A percentile compares a stretch with the other conserved stretches of the same genome.
phyloP scores from a whole-genome alignment of 2,888 invertebrate species.

The Phragmatobia fuliginosa region DNA sequence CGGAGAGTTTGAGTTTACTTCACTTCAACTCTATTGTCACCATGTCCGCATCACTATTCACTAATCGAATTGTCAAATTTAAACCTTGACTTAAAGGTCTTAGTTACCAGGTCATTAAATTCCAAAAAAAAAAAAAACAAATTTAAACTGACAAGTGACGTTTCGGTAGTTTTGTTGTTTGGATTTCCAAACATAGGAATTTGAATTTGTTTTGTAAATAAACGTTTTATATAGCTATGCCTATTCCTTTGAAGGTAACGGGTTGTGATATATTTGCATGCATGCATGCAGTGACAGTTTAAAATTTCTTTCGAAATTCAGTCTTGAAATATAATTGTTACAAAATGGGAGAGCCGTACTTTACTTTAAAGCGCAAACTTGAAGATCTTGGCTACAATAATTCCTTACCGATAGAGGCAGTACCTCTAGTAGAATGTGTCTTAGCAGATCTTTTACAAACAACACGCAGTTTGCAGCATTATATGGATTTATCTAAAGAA shows the following conservation, averaged over 20 bases:
- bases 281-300: not conserved
- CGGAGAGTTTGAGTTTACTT: too few relatives aligned
- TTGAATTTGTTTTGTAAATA: not conserved
- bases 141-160: not conserved
- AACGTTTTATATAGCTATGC: not conserved
- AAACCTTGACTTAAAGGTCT: too few relatives aligned
- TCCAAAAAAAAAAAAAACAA: too few relatives aligned
- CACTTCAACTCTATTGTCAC: too few relatives aligned
- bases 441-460: slow-evolving; percentile 94
- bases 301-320: not conserved
- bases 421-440: slow-evolving; percentile 93
- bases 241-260: not conserved
- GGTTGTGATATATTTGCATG: not conserved
- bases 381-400: slow-evolving; percentile 94
- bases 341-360: slow-evolving; percentile 79
- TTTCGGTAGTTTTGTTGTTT: not conserved
- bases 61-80: not conserved
- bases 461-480: slow-evolving; percentile 94
- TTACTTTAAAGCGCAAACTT: slow-evolving; percentile 88
- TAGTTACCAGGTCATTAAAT: too few relatives aligned
- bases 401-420: slow-evolving; percentile 90
- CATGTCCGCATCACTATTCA: not conserved
- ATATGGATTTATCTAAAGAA: slow-evolving; percentile 91
- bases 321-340: not conserved
- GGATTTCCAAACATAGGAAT: not conserved